Evolutionary conservation across 2,888 invertebrate species (phyloP), one percentile per base, ranked within the genome.

Genomic region (Pardosa pseudoannulata): DNA sequence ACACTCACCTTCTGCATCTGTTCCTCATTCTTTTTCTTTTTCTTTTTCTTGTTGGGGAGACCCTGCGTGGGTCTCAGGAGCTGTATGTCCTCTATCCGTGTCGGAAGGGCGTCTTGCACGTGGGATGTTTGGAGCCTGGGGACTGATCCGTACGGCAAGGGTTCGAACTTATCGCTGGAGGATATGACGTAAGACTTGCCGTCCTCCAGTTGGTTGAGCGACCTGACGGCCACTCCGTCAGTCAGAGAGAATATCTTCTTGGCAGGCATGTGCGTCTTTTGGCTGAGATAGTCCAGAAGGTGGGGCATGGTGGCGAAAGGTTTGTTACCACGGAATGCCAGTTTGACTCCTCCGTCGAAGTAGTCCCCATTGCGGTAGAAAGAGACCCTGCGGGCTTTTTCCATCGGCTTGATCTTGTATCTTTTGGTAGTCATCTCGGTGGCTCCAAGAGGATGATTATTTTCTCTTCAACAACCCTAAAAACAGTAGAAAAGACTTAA

Each of bases 141-240:
- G 11, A 75, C 64, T 1, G 81, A 75, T 19, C 89, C 89, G 79
- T 90, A 90, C 5, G 88, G 72, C 28, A 89, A 88, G 67, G 75
- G 82, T 5, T 96, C 96, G 92, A 97, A 97, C 16, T 95, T 95
- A 92, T 96, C 96, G 91, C 96, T 96, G 3, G 96, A 96, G 9
- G 98, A 97, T 46, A 97, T 97, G 89, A 98, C 96, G 91, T 98
- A 98, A 11, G 96, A 95, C n/a, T 95, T 95, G n/a, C 96, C 97
- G 91, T 97, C 96, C 91, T 96, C 96, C 88, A 97, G 92, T 91
- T 97, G 96, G 90, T 96, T 97, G 90, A 96, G 93, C 91, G 94
- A 94, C 91, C 95, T 95, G 91, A 97, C 96, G 78, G 96, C 93
- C 90, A 95, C 95, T 0, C 98, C 98, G 89, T 97, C 97, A 94